These are phyloP conservation scores for Aplodontia rufa DNA, from an alignment of 2,113 vertebrate genomes.

Conservation along the genomic window DNA sequence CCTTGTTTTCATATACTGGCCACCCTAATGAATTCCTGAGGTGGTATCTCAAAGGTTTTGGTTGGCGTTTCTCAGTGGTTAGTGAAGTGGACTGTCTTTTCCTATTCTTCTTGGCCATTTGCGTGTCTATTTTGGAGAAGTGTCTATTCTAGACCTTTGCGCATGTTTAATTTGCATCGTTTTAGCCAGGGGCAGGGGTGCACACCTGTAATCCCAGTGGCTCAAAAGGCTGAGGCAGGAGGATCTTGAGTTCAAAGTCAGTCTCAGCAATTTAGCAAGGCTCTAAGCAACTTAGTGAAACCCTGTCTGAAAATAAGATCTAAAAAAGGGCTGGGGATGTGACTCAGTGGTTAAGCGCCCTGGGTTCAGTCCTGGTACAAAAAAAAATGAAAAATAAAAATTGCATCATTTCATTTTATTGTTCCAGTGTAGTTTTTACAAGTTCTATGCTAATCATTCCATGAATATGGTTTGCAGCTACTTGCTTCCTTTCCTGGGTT, in stretches of 20 bases:
- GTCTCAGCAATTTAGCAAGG: too few species aligned
- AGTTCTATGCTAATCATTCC: fast-evolving
- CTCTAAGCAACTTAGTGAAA: too few species aligned
- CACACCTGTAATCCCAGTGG: too few species aligned
- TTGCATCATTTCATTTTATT: background rate
- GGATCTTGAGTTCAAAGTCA: too few species aligned
- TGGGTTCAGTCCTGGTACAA: too few species aligned
- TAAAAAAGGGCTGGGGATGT: too few species aligned
- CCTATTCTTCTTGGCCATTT: fast-evolving
- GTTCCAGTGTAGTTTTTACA: fast-evolving
- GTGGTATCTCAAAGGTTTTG: fast-evolving
- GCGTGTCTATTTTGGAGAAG: background rate
- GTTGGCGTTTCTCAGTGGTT: fast-evolving
- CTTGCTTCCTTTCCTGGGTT: background rate
- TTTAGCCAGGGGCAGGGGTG: too few species aligned
- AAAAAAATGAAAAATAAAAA: too few species aligned
- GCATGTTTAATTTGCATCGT: background rate
- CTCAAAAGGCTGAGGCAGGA: too few species aligned
- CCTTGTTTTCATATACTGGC: background rate
- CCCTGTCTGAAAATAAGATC: too few species aligned
- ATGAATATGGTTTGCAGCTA: fast-evolving
- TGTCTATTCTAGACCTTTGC: fast-evolving
- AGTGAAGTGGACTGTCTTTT: fast-evolving
- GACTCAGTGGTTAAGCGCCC: too few species aligned
- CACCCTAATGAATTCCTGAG: fast-evolving